These are phyloP conservation scores for Glossosoma conforme DNA, from an alignment of 1,140 invertebrate species.

Conservation along the genomic window DNA sequence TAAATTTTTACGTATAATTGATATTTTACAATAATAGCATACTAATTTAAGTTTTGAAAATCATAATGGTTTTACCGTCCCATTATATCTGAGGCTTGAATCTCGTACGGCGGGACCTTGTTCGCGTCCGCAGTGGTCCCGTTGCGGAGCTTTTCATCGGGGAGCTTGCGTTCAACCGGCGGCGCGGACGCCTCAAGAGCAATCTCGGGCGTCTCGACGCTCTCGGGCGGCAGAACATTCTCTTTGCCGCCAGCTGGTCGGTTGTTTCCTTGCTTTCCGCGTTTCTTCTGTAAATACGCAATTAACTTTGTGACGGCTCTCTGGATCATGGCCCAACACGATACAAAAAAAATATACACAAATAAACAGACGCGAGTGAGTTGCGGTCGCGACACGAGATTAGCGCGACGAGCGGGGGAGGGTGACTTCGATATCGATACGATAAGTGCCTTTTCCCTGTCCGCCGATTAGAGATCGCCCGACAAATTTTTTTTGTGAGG, in stretches of 20 bases:
- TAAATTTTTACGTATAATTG: neutral
- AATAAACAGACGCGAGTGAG: neutral
- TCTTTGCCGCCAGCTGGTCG: conserved; percentile 38
- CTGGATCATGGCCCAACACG: conserved; percentile 18
- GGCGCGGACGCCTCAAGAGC: conserved; percentile 11
- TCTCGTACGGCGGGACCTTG: conserved; percentile 40
- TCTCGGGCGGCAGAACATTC: conserved; percentile 29
- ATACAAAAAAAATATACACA: neutral
- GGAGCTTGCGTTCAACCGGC: neutral
- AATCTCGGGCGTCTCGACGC: conserved; percentile 24
- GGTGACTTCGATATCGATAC: too few species aligned
- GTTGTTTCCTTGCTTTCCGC: conserved; percentile 35
- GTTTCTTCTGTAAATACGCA: conserved; percentile 41
- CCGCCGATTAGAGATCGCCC: too few species aligned
- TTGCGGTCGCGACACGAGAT: neutral
- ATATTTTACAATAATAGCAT: neutral
- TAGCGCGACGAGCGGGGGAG: too few species aligned
- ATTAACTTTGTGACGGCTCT: conserved; percentile 17
- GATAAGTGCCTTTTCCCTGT: too few species aligned
- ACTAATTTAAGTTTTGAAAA: neutral
- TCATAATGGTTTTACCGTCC: conserved; percentile 40
- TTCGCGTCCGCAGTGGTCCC: neutral
- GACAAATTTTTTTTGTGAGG: too few species aligned
- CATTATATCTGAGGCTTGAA: conserved; percentile 49
- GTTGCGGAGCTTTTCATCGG: neutral